Evolutionary conservation across 2,888 invertebrate genomes (phyloP), one percentile per base, ranked within the genome.

Genomic region (Zelleria hepariella): DNA sequence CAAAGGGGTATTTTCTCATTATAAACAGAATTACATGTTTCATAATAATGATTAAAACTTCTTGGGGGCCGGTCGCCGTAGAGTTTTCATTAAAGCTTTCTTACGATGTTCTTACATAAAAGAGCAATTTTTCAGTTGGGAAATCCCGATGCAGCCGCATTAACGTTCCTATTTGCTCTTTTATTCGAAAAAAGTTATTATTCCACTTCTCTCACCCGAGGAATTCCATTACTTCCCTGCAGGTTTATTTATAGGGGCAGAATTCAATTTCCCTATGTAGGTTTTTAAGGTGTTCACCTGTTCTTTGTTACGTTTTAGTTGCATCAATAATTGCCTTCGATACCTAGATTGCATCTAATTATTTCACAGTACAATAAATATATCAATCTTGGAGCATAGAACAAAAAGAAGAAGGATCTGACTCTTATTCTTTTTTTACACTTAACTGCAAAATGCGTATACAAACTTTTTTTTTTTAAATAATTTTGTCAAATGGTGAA

Each of bases 141-240:
- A 83, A 82, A 82, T 83, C 83, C 81, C 86, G 82, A 85, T 86
- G 86, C 80, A 81, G 84, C 81, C 78, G 80, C 82, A 81, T 85
- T 86, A 83, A 78, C 75, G 80, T 78, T 81, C 81, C 81, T 82
- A 84, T 84, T 86, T 83, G 79, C 74, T 80, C 78, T 79, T 71
- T 80, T 83, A 80, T 78, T 78, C 73, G 77, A 79, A 82, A 79
- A 85, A 82, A 84, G 80, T 81, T 83, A 84, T 86, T 83, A 85
- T 86, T 85, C 80, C 77, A 78, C 75, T 82, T 78, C 78, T 75
- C 75, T 80, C 77, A 78, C 74, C 74, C 78, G 71, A 69, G 72
- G 77, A 82, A 83, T 84, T 81, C 80, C 80, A 79, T 82, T 82
- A 82, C 78, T 78, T 74, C 76, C 73, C 73, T 75, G 75, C 72